Evolutionary conservation across 2,113 vertebrate genomes (phyloP).

Genomic region (Tauraco erythrolophus): DNA sequence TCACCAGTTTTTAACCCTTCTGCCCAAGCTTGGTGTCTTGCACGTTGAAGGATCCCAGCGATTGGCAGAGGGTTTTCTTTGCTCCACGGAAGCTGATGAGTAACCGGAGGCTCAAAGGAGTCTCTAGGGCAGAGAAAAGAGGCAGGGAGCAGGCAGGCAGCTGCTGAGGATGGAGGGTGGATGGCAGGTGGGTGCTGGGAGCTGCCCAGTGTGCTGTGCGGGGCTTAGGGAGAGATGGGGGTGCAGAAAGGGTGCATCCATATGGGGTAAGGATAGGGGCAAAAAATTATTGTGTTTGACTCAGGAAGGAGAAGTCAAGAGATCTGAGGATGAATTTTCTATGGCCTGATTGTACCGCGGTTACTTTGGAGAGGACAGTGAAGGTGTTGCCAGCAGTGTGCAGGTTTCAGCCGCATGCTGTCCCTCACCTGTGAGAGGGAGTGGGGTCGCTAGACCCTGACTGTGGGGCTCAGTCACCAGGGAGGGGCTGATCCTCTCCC

Average conservation of each 20-base stretch:
- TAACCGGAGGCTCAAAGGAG: neutral
- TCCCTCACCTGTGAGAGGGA: neutral
- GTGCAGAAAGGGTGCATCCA: neutral
- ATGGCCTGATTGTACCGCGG: neutral
- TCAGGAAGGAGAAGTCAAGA: neutral
- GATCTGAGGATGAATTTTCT: neutral
- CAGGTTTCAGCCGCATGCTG: neutral
- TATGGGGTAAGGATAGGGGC: neutral
- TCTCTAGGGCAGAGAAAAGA: neutral
- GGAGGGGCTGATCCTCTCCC: neutral
- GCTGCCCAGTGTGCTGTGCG: neutral
- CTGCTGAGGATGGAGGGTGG: neutral
- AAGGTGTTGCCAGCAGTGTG: neutral
- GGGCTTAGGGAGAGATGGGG: neutral
- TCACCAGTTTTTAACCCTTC: neutral
- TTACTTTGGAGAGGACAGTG: neutral
- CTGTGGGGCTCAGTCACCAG: neutral
- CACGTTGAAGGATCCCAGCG: neutral
- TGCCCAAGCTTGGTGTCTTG: neutral
- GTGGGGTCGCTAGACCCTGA: neutral
- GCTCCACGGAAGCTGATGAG: neutral
- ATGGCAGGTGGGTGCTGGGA: neutral
- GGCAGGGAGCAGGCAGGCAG: neutral
- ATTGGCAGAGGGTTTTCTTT: neutral
- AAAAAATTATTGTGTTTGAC: neutral